Percentiles rank a stretch among this genome's conserved stretches.
These are phyloP conservation scores for Ochotona curzoniae DNA, from an alignment of 2,113 vertebrate genomes.

Conservation along the genomic window DNA sequence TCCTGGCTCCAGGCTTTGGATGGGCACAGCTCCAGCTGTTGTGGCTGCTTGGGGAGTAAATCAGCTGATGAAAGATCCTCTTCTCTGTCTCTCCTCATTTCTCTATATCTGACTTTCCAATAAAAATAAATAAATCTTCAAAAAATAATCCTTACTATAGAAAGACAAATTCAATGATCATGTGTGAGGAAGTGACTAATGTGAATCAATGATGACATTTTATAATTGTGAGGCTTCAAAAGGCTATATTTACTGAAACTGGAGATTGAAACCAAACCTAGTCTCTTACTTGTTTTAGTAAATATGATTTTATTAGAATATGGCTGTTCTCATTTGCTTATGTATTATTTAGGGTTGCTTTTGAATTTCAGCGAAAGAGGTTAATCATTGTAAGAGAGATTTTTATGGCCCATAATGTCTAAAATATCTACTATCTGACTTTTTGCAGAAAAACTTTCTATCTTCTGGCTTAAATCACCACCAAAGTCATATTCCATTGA, in stretches of 20 bases:
- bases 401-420: not conserved
- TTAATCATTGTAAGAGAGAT: not conserved
- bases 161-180: not conserved
- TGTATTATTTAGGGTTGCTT: not conserved
- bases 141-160: not conserved
- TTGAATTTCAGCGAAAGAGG: not conserved
- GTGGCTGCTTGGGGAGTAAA: no score
- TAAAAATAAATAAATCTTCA: no score
- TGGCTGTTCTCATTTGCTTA: not conserved
- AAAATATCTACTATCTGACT: not conserved
- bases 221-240: not conserved
- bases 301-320: conserved; percentile 19
- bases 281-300: not conserved
- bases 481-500: not conserved
- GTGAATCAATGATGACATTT: not conserved
- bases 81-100: no score
- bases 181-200: not conserved
- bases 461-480: not conserved
- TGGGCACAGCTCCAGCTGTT: no score
- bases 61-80: no score
- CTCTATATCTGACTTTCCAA: no score
- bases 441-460: not conserved
- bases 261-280: not conserved
- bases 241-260: not conserved
- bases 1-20: no score